These are phyloP conservation scores for Chrysoperla carnea DNA, from an alignment of 1,140 invertebrate species.

Conservation along the genomic window DNA sequence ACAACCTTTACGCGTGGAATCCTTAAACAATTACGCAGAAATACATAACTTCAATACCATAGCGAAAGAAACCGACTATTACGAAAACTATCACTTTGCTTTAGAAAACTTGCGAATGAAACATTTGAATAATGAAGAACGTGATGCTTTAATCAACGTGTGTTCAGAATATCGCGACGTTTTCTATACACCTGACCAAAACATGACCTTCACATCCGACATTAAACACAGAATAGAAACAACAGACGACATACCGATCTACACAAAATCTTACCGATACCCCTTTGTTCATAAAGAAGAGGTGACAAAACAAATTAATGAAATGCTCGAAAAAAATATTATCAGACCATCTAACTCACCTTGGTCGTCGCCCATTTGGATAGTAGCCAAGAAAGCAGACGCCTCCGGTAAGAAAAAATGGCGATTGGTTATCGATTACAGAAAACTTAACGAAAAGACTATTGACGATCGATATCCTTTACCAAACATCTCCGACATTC, in stretches of 20 bases:
- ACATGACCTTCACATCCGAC: constrained; percentile 5
- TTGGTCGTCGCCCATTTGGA: constrained; percentile 10
- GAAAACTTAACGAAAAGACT: constrained; percentile 21
- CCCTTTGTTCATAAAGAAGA: constrained; percentile 14
- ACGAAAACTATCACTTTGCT: too few species aligned
- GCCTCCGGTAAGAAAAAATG: constrained; percentile 15
- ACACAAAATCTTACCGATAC: constrained; percentile 14
- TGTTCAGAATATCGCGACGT: not conserved
- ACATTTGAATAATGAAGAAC: not conserved
- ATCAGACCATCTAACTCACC: constrained; percentile 8
- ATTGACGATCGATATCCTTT: constrained; percentile 26
- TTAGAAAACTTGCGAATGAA: too few species aligned
- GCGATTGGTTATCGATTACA: constrained; percentile 20
- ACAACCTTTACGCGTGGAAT: too few species aligned
- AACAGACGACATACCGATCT: constrained; percentile 7
- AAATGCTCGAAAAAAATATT: constrained; percentile 7
- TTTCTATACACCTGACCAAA: not conserved
- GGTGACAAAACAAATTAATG: too few species aligned
- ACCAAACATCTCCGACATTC: constrained; percentile 22
- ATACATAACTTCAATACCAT: too few species aligned
- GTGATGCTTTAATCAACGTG: not conserved
- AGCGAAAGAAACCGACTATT: too few species aligned
- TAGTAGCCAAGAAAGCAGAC: constrained; percentile 16
- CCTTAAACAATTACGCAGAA: too few species aligned
- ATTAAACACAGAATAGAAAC: constrained; percentile 15